Conservation (phyloP, 1,140 invertebrate genomes). For the Halesus radiatus region DNA sequence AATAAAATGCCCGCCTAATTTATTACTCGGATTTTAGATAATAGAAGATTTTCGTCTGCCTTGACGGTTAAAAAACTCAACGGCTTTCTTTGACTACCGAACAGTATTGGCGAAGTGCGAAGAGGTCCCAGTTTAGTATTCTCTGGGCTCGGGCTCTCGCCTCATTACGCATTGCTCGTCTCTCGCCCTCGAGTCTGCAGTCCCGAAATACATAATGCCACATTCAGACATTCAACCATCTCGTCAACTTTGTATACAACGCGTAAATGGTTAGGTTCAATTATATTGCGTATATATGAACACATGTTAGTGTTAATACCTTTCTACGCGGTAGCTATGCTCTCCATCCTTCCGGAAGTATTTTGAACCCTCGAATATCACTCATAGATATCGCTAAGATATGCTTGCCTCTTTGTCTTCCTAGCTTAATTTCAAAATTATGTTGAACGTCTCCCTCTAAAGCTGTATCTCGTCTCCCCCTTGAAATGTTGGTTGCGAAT, state of each 20-base stretch:
- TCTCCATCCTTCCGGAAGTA: background rate
- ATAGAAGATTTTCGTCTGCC: background rate
- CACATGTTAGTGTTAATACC: too few relatives aligned
- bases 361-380: background rate
- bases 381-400: background rate
- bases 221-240: background rate
- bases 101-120: background rate
- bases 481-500: too few relatives aligned
- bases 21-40: constrained; percentile 19
- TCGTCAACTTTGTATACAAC: background rate
- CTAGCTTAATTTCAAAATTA: too few relatives aligned
- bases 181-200: background rate
- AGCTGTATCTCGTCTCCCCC: too few relatives aligned
- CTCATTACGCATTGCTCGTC: background rate
- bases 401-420: background rate
- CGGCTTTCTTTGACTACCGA: background rate
- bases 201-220: constrained; percentile 17
- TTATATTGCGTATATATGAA: background rate
- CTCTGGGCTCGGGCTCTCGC: background rate
- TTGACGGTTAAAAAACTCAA: background rate
- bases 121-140: background rate
- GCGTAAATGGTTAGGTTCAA: background rate
- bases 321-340: background rate
- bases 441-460: too few relatives aligned
- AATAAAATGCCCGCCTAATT: constrained; percentile 9